Conservation (phyloP, 92 coral and sea anemone genomes). For the Galaxea fascicularis region DNA sequence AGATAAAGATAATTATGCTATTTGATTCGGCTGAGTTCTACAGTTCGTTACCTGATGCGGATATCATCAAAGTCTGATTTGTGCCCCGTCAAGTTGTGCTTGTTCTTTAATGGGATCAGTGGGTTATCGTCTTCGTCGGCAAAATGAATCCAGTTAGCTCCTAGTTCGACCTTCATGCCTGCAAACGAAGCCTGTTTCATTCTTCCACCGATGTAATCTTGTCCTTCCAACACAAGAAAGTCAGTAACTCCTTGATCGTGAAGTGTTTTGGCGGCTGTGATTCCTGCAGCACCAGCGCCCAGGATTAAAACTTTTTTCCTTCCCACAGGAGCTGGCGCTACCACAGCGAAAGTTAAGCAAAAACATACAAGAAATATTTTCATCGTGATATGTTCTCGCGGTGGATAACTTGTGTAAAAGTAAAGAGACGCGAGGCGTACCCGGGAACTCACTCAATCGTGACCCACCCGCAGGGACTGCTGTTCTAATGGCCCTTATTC, state of each 20-base stretch:
- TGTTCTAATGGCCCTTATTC: too few relatives aligned
- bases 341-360: neutral
- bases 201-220: conserved; percentile 86
- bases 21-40: too few relatives aligned
- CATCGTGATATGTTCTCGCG: neutral
- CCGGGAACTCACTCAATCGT: too few relatives aligned
- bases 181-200: conserved; percentile 58
- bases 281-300: conserved; percentile 86
- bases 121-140: conserved; percentile 64
- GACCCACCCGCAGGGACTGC: too few relatives aligned
- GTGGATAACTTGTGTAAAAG: neutral
- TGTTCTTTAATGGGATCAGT: conserved; percentile 15
- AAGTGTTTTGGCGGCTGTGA: conserved; percentile 78
- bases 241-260: conserved; percentile 68
- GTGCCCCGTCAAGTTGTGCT: conserved; percentile 22
- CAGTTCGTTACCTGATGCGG: conserved; percentile 24
- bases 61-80: conserved; percentile 34
- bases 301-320: conserved; percentile 66
- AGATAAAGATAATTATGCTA: too few relatives aligned
- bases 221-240: conserved; percentile 85
- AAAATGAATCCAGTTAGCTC: conserved; percentile 86
- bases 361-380: neutral
- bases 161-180: conserved; percentile 68
- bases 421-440: neutral
- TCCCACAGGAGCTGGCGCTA: neutral